Base-by-base conservation (phyloP, 1,140 invertebrate species). In the Atta cephalotes region DNA sequence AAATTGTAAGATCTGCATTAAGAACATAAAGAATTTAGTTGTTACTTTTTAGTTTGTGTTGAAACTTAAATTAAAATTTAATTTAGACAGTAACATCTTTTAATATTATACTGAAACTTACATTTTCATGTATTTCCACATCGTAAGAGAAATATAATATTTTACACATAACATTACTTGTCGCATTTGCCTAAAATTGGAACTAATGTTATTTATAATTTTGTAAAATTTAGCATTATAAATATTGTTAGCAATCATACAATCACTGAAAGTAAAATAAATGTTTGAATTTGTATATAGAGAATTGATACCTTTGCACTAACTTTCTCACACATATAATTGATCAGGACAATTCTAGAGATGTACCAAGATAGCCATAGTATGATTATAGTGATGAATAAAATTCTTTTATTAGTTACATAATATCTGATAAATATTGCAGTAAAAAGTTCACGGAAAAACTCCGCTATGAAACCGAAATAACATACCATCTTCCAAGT, bases 121-220 rank as follows among this genome's bases (percentile, higher is more conserved):
- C 81, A 62, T 65, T 62, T 39, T 81, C 49, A 53, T 31, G 45
- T 53, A 71, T 10, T 56, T 71, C 51, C 0, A 35, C 56, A 49
- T 76, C 25, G 12, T 3, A 21, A 65, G 25, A 25, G 12, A 62
- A 63, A 51, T 65, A 25, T 25, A 28, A 28, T 63, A 53, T 35
- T 51, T 76, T 76, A 21, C 3, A 25, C 49, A 85, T 25, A 76
- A 77, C 5, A 6, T 35, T 14, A 12, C n/a, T 7, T n/a, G 71
- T 77, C 31, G 51, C 18, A 31, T 76, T 77, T 76, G 70, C 71
- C 71, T 85, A 85, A 62, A 77, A 85, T 76, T 35, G 5, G 5
- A 28, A 28, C 2, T n/a, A 58, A 35, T 18, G 14, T 79, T 65
- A 66, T 21, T 58, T 58, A 25, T 0, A 39, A 71, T 25, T 9